Conservation (phyloP, 2,113 vertebrate genomes). For the Oenanthe oenanthe region DNA sequence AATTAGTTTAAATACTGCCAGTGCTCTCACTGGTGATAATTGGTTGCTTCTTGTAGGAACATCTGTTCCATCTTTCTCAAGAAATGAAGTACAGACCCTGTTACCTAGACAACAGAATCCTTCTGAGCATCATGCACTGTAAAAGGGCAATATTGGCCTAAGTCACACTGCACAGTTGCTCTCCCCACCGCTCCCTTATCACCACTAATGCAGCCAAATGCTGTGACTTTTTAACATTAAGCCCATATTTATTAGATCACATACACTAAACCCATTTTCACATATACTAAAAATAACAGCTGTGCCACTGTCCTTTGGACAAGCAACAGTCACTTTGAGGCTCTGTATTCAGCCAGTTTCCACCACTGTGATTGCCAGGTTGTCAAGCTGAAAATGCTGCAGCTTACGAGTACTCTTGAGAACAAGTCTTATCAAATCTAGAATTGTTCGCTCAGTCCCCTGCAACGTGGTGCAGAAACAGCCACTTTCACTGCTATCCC, state of each 20-base stretch:
- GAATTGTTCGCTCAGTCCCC: not conserved
- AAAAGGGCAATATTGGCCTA: not conserved
- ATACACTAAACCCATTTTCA: not conserved
- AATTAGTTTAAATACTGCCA: constrained; percentile 58
- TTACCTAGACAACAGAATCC: constrained; percentile 67
- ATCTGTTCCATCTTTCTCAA: constrained; percentile 61
- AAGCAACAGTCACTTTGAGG: not conserved
- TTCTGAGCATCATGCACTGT: constrained; percentile 14
- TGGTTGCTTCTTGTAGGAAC: constrained; percentile 58
- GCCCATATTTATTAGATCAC: not conserved
- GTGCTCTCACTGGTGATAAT: constrained; percentile 56
- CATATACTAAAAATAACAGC: not conserved
- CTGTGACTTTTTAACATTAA: not conserved
- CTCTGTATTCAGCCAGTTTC: not conserved
- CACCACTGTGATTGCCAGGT: not conserved
- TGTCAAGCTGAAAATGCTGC: not conserved
- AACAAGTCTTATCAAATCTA: not conserved
- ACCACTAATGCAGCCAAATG: accelerated
- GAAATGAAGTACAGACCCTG: constrained; percentile 31
- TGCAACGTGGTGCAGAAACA: not conserved
- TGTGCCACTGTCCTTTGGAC: not conserved
- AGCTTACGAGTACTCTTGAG: not conserved
- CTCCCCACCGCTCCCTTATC: not conserved
- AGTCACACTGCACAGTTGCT: not conserved
- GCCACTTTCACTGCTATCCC: not conserved